Evolutionary conservation across 1,140 invertebrate species (phyloP).

Genomic region (Cydia amplana): DNA sequence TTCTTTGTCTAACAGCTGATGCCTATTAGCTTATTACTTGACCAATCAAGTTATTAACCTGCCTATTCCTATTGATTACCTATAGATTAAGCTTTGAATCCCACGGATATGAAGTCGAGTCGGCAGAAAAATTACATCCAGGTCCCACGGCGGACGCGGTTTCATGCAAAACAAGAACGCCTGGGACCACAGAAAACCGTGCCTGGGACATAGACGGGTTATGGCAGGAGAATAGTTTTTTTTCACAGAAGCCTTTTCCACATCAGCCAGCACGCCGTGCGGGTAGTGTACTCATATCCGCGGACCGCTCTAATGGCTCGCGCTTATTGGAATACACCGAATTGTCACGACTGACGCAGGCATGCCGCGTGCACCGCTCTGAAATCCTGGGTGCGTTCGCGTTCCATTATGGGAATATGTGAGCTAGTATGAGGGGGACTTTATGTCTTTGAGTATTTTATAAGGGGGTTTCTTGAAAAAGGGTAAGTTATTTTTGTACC

Average conservation of each 20-base stretch:
- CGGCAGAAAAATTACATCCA: too few species aligned
- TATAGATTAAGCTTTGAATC: too few species aligned
- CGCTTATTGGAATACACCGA: constrained; percentile 70
- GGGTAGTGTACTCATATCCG: constrained; percentile 54
- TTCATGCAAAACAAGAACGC: too few species aligned
- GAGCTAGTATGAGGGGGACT: constrained; percentile 6
- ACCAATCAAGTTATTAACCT: too few species aligned
- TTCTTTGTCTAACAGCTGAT: too few species aligned
- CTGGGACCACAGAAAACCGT: too few species aligned
- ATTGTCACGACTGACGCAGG: constrained; percentile 46
- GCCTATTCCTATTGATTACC: too few species aligned
- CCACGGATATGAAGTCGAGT: too few species aligned
- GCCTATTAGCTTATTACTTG: too few species aligned
- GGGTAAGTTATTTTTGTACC: background rate
- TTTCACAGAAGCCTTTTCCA: constrained; percentile 41
- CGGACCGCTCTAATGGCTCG: constrained; percentile 54
- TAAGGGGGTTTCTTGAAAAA: background rate
- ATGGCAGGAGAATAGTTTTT: background rate
- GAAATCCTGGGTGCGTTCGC: constrained; percentile 21
- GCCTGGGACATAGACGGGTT: too few species aligned
- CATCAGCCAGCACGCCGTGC: constrained; percentile 30
- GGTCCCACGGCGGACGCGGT: too few species aligned
- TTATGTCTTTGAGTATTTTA: background rate
- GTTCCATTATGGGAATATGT: constrained; percentile 2
- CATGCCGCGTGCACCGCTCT: constrained; percentile 6